phyloP scores from a whole-genome alignment of 1,140 invertebrate genomes.

The Papilio machaon region DNA sequence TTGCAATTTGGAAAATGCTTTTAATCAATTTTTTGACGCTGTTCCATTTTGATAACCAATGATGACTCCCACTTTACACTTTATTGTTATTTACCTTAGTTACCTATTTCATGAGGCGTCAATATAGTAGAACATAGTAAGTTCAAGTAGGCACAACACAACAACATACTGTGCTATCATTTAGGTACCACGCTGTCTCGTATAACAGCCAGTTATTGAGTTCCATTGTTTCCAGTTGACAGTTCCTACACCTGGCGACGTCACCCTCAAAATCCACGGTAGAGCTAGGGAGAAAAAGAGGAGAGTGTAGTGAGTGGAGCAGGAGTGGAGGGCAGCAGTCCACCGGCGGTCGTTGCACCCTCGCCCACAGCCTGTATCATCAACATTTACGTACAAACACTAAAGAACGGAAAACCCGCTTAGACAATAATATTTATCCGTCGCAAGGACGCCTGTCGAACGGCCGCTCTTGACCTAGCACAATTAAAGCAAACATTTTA shows the following conservation, averaged over 20 bases:
- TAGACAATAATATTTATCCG: constrained; percentile 81
- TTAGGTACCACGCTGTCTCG: no score
- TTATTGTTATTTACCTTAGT: not conserved
- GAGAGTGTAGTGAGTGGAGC: not conserved
- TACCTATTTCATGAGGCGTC: not conserved
- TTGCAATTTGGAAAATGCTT: constrained; percentile 32
- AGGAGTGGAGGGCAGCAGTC: not conserved
- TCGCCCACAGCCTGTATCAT: constrained; percentile 59
- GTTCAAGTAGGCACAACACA: not conserved
- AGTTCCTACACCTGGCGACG: not conserved
- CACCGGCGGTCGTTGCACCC: constrained; percentile 53
- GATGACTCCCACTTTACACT: not conserved
- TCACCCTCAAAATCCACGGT: not conserved
- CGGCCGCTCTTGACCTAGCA: constrained; percentile 79
- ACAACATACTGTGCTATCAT: no score
- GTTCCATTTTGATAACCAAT: not conserved
- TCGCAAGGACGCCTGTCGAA: constrained; percentile 81
- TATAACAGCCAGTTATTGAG: not conserved
- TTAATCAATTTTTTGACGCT: not conserved
- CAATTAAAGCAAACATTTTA: constrained; percentile 81
- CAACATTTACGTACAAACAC: constrained; percentile 67
- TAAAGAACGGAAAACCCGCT: constrained; percentile 77
- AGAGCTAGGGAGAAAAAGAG: not conserved
- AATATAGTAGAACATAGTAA: no score
- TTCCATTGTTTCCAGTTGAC: not conserved